Conservation (phyloP, 1,140 invertebrate species). For the Asbolus verrucosus region DNA sequence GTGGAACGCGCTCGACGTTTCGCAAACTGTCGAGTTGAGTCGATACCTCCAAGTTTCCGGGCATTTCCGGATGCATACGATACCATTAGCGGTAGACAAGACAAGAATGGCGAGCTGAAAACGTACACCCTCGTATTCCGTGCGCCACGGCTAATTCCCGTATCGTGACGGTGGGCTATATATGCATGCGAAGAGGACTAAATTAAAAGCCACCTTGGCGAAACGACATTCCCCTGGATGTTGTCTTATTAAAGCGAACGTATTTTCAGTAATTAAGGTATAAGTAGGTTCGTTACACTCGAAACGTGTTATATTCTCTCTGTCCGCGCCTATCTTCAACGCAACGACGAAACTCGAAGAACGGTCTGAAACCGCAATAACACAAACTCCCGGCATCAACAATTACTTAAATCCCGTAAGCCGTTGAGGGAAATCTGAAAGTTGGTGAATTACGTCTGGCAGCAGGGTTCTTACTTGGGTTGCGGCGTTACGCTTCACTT, state of each 20-base stretch:
- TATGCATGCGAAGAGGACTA: slow-evolving; percentile 32
- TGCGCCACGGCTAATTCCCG: slow-evolving; percentile 8
- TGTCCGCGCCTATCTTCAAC: slow-evolving; percentile 9
- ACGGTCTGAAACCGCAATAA: slow-evolving; percentile 37
- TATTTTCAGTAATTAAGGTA: slow-evolving; percentile 31
- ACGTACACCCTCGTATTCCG: neutral
- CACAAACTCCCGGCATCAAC: slow-evolving; percentile 37
- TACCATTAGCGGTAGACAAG: slow-evolving; percentile 27
- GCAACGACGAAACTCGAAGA: slow-evolving; percentile 17
- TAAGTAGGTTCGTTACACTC: slow-evolving; percentile 37
- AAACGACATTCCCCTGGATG: slow-evolving; percentile 29
- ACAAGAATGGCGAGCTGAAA: neutral
- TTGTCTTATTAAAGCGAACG: slow-evolving; percentile 36
- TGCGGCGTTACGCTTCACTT: slow-evolving; percentile 29
- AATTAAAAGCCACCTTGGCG: slow-evolving; percentile 20
- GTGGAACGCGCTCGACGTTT: neutral
- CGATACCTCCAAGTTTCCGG: slow-evolving; percentile 19
- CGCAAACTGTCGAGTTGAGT: slow-evolving; percentile 4
- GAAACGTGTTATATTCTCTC: slow-evolving; percentile 24
- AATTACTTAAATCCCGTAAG: slow-evolving; percentile 43
- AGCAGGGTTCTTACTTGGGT: too few species aligned
- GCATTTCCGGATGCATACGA: slow-evolving; percentile 40
- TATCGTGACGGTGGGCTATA: too few species aligned
- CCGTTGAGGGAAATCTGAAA: slow-evolving; percentile 37
- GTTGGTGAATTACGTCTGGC: slow-evolving; percentile 40